Base-by-base conservation (phyloP, 2,113 vertebrate species). In the Mungos mungo region DNA sequence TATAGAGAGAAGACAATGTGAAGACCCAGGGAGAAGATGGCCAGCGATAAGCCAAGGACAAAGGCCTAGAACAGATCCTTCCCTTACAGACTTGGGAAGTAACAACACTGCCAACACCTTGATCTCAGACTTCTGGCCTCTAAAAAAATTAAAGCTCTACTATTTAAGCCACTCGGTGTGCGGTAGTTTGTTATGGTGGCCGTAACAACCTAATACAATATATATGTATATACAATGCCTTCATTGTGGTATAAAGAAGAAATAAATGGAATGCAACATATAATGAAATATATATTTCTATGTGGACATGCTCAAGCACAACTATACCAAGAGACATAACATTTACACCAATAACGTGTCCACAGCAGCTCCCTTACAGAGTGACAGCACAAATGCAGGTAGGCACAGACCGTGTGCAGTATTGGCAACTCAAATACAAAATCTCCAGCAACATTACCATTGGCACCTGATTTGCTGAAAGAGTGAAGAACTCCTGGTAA, bases 401-500 rank as follows among this genome's bases (percentile, higher is more conserved):
- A n/a, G 60, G n/a, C 82, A 45, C 14, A 38, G 60, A 38, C 11
- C 35, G 14, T 18, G 18, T 54, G 21, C 3, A 0, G 15, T 31
- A 11, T 2, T 96, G 69, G 89, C 29, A 81, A 90, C 16, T 35
- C 54, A 57, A 80, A 50, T 38, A 81, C 11, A 90, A 92, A 96
- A 68, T 21, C 41, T 95, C 2, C 0, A 93, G 72, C 29, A 79
- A 35, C 47, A 57, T 83, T 86, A 63, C 31, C 15, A 4, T 35
- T 74, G 68, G 68, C 7, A 74, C 4, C 41, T 54, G 74, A 83
- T 97, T 93, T 96, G 77, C 96, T 91, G 21, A 90, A 92, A 95
- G 19, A 92, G 38, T 76, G 41, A 90, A 96, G 71, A 60, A 88
- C 4, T 31, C 57, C 80, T 96, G 95, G 94, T 77, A 47, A 92